phyloP scores from a whole-genome alignment of 1,140 invertebrate genomes.

The Ips typographus region DNA sequence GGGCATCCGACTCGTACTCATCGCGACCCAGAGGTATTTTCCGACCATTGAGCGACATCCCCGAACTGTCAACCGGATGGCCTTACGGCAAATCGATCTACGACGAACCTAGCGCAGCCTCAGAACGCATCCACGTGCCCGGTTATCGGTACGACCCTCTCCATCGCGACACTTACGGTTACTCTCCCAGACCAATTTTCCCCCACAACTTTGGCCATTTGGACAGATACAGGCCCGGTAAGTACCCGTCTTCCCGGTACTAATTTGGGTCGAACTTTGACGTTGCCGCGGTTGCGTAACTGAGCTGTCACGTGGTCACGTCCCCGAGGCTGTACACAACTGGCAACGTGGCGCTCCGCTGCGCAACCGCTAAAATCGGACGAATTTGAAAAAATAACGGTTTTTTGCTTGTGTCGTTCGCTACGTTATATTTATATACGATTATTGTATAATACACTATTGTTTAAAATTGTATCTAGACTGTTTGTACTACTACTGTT shows the following conservation, averaged over 20 bases:
- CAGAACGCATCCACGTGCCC: conserved; percentile 78
- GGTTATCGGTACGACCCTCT: conserved; percentile 87
- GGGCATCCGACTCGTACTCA: conserved; percentile 75
- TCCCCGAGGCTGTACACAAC: too few species aligned
- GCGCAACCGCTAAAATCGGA: conserved; percentile 14
- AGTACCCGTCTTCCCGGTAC: conserved; percentile 56
- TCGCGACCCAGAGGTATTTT: conserved; percentile 69
- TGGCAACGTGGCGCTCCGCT: too few species aligned
- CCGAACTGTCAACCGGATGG: conserved; percentile 66
- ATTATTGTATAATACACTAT: conserved; percentile 12
- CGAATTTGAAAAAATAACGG: too few species aligned
- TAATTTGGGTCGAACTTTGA: background rate
- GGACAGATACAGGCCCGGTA: conserved; percentile 81
- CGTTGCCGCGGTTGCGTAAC: too few species aligned
- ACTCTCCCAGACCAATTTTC: conserved; percentile 81
- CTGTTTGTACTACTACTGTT: conserved; percentile 20
- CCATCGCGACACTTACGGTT: conserved; percentile 84
- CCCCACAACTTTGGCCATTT: conserved; percentile 78
- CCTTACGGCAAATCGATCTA: conserved; percentile 80
- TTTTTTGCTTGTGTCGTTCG: conserved; percentile 34
- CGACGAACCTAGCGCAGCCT: conserved; percentile 75
- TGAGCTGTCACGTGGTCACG: too few species aligned
- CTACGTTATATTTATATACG: conserved; percentile 11
- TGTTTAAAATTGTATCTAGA: conserved; percentile 25
- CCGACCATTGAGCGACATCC: conserved; percentile 60